Evolutionary conservation across 2,888 invertebrate species (phyloP), one percentile per base, ranked within the genome.

Genomic region (Phoenoteleia sp.): DNA sequence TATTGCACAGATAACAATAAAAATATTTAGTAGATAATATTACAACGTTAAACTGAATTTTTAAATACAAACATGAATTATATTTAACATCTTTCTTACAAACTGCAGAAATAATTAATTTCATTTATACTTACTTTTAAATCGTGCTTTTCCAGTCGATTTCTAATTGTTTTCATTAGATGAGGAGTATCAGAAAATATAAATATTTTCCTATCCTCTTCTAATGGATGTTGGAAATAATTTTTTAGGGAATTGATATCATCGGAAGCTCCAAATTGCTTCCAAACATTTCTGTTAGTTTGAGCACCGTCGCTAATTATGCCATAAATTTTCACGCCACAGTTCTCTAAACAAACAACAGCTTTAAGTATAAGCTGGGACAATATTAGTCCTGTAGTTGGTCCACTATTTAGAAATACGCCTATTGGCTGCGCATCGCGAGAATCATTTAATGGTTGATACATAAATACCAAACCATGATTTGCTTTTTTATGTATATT

Each of bases 141-240:
- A n/a, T 76, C 42, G 39, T 39, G 23, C 60, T 84, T 81, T 17
- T 74, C 49, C 19, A 84, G 39, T 9, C 87, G 82, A 79, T 89
- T 88, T 42, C 88, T 60, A 45, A 88, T 81, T 29, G 82, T 86
- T 60, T 89, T 88, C 9, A 88, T 76, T 2, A 89, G 71, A 56
- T 88, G 89, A 13, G 89, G 86, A 9, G 85, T 72, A 56, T 88
- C 86, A 0, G 66, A 67, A 23, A 67, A 67, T 71, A 84, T 47
- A 45, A 74, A 86, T 15, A 88, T 45, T 54, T 74, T 79, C 62
- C 87, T 72, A 11, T 56, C 47, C 27, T 84, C 81, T 60, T 77
- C 76, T 29, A 74, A 27, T 23, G 87, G 86, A 79, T 87, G 86
- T 23, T 72, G 66, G 27, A 80, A 77, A 23, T 67, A 77, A 67